phyloP scores from a whole-genome alignment of 2,113 vertebrate species.

The Leucopsar rothschildi region DNA sequence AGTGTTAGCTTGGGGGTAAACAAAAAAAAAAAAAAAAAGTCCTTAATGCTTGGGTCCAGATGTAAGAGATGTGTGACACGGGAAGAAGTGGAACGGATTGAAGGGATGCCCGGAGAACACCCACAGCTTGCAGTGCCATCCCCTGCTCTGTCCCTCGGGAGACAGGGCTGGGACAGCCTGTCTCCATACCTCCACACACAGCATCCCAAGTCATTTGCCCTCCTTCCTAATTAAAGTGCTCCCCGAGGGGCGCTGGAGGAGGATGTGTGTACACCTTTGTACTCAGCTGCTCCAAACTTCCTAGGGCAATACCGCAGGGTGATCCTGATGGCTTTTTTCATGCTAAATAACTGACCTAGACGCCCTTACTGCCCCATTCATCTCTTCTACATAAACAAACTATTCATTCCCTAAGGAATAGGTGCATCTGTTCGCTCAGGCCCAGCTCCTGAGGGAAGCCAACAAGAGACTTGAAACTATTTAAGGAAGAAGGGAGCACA shows the following conservation, averaged over 20 bases:
- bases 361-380: constrained; percentile 50
- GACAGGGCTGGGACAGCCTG: not conserved
- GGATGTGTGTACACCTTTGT: constrained; percentile 56
- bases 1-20: not conserved
- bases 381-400: constrained; percentile 59
- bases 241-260: constrained; percentile 1
- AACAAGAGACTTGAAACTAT: not conserved
- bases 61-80: not conserved
- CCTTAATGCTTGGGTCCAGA: not conserved
- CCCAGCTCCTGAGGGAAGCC: constrained; percentile 39
- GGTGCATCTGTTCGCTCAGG: constrained; percentile 33
- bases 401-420: constrained; percentile 53
- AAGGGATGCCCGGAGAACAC: not conserved
- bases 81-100: not conserved
- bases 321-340: constrained; percentile 59
- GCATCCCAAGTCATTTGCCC: not conserved
- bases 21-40: not conserved
- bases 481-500: constrained; percentile 24
- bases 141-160: not conserved
- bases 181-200: constrained; percentile 30
- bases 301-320: not conserved
- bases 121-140: not conserved
- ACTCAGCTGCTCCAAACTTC: constrained; percentile 31
- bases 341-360: constrained; percentile 64
- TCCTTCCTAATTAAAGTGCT: constrained; percentile 59